These are phyloP conservation scores for Ashinkailepas kermadecensis DNA, from an alignment of 2,888 invertebrate species.

Conservation along the genomic window DNA sequence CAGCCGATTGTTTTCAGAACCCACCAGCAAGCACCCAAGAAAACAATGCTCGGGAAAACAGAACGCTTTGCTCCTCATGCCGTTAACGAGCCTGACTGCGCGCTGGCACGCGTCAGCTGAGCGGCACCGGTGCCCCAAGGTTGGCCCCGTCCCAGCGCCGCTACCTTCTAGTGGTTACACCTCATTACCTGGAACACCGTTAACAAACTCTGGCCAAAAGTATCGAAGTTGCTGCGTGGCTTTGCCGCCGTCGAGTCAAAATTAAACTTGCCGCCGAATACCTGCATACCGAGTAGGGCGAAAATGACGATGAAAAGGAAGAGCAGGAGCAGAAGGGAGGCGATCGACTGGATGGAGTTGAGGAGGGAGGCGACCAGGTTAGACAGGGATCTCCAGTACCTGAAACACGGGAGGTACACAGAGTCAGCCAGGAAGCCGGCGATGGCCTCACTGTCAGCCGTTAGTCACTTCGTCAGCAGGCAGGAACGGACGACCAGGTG, in stretches of 20 bases:
- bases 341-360: conserved; percentile 98
- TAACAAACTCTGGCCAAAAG: conserved; percentile 94
- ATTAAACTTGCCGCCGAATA: conserved; percentile 98
- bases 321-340: conserved; percentile 87
- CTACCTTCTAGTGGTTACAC: not conserved
- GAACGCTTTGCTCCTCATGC: no score
- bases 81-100: no score
- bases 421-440: not conserved
- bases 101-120: not conserved
- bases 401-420: conserved; percentile 44
- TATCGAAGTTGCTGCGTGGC: conserved; percentile 94
- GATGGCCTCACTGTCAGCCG: not conserved
- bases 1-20: no score
- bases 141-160: not conserved
- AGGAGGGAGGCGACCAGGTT: conserved; percentile 96
- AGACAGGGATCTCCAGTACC: conserved; percentile 97
- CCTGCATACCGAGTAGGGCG: conserved; percentile 98
- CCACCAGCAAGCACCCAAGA: no score
- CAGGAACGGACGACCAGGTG: not conserved
- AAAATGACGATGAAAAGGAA: conserved; percentile 99
- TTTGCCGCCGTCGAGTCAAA: conserved; percentile 76
- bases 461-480: not conserved
- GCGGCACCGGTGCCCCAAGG: not conserved
- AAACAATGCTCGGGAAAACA: no score
- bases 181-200: conserved; percentile 91